Base-by-base conservation (phyloP, 2,888 invertebrate genomes). In the Cinara cedri region DNA sequence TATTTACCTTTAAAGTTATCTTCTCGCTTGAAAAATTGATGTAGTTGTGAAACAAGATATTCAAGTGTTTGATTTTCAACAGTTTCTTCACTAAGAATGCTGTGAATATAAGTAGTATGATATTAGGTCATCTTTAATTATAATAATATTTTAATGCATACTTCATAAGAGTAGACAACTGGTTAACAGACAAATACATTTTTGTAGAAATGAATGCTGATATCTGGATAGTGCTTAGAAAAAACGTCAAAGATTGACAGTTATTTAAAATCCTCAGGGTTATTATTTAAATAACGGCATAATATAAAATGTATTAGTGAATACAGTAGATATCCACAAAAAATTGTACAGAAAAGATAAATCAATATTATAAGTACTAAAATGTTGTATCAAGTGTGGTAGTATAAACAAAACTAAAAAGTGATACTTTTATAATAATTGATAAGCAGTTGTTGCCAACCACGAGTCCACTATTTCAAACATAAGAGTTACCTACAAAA, bases 21-120 rank as follows among this genome's bases (percentile, higher is more conserved):
- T 74, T 90, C 89, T 85, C 91, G 91, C 26, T 90, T 89, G 85
- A 95, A 95, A 83, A 90, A 90, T 85, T 93, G 93, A 85, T 93
- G 92, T 60, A 95, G 88, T 84, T 92, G 92, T 83, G 89, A 88
- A 72, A 92, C 91, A 83, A 96, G 88, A 63, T 89, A 88, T 84
- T 96, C 95, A 84, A 96, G 88, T 44, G 90, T 90, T 85, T 92
- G 91, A 80, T 89, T 89, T 85, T 92, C 92, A 46, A 92, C 90
- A 81, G 90, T 91, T 85, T 91, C 91, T 84, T 91, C 91, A 82
- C 91, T 91, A 84, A 93, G 88, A 84, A 93, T 88, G 84, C 92
- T 93, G 86, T 81, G 87, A 87, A 84, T 82, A 82, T 60, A 81
- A 72, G 6, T 26, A 1, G 3, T 8, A 19, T 14, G 16, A 14